phyloP scores from a whole-genome alignment of 1,140 invertebrate species.

The Drosophila murphyi region DNA sequence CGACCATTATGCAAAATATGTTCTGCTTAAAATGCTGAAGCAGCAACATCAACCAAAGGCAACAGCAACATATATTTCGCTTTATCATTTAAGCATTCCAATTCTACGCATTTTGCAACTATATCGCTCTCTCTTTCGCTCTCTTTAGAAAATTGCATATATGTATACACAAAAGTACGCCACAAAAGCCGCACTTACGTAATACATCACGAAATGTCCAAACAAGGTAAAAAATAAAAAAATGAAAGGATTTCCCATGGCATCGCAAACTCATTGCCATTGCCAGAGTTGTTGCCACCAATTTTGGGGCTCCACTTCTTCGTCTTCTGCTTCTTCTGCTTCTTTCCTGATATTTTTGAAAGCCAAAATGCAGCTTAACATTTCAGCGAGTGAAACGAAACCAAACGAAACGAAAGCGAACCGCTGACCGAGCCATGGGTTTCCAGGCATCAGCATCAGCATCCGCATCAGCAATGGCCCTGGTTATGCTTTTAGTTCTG shows the following conservation, averaged over 20 bases:
- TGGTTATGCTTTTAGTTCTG: not conserved
- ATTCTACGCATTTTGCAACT: conserved; percentile 65
- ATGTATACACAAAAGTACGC: conserved; percentile 42
- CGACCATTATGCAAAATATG: conserved; percentile 49
- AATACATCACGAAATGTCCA: conserved; percentile 81
- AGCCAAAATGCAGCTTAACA: conserved; percentile 81
- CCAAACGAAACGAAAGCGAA: conserved; percentile 47
- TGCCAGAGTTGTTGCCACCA: conserved; percentile 20
- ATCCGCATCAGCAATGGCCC: not conserved
- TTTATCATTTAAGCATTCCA: conserved; percentile 75
- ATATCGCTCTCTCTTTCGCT: conserved; percentile 38
- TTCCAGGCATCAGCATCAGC: conserved; percentile 4
- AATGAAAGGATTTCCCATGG: conserved; percentile 66
- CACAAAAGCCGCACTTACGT: conserved; percentile 80
- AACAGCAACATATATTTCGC: conserved; percentile 29
- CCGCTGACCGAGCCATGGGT: conserved; percentile 64
- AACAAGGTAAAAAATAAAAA: conserved; percentile 59
- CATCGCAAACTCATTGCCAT: conserved; percentile 43
- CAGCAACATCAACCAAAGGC: not conserved
- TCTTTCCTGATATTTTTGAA: conserved; percentile 72
- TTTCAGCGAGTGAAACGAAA: conserved; percentile 67
- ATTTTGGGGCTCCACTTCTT: not conserved
- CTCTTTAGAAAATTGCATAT: conserved; percentile 40
- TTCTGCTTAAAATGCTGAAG: conserved; percentile 61
- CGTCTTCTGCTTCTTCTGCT: not conserved